Evolutionary conservation across 2,113 vertebrate genomes (phyloP).

Genomic region (Mionectes macconnelli): DNA sequence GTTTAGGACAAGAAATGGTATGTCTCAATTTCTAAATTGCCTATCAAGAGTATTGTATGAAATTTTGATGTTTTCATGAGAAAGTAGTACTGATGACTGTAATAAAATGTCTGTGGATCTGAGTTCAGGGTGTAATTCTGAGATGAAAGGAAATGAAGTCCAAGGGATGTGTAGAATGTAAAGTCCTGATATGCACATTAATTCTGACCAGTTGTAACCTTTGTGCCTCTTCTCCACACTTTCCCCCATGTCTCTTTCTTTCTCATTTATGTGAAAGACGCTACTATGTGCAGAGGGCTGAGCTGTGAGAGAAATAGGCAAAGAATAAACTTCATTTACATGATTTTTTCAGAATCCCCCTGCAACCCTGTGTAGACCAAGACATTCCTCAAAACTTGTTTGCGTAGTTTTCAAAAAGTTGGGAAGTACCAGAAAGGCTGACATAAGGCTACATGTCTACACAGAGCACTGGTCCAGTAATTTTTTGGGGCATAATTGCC

Average conservation of each 20-base stretch:
- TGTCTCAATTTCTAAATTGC: constrained; percentile 35
- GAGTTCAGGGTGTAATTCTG: neutral
- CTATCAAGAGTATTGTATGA: neutral
- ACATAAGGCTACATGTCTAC: neutral
- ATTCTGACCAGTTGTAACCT: neutral
- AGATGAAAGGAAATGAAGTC: neutral
- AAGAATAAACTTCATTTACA: neutral
- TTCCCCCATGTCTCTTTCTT: neutral
- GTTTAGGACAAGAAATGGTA: neutral
- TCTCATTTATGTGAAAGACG: neutral
- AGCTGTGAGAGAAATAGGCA: neutral
- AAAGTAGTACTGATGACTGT: neutral
- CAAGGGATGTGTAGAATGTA: neutral
- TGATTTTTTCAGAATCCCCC: neutral
- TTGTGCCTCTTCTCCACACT: neutral
- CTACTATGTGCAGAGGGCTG: neutral
- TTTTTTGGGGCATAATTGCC: neutral
- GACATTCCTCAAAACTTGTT: neutral
- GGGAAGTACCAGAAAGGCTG: neutral
- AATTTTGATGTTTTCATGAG: constrained; percentile 7
- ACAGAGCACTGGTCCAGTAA: neutral
- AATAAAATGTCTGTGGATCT: neutral
- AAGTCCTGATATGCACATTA: neutral
- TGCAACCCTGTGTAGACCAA: neutral
- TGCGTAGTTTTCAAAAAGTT: neutral